Percentiles rank a stretch among this genome's conserved stretches.
Conservation (phyloP, 2,888 invertebrate species). For the Agrochola lota region DNA sequence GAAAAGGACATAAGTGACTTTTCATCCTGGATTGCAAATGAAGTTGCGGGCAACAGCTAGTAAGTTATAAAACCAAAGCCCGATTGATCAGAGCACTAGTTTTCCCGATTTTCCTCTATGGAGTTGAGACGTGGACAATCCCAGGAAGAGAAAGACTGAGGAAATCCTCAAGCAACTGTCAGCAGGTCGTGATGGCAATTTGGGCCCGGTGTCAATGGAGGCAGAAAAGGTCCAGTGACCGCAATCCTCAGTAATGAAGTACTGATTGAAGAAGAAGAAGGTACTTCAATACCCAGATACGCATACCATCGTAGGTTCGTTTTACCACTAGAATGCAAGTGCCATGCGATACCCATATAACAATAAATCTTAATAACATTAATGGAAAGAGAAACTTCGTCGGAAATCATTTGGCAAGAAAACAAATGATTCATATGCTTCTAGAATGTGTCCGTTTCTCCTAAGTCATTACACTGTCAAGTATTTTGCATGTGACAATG, state of each 20-base stretch:
- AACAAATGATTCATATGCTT: conserved; percentile 54
- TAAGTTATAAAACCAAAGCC: too few species aligned
- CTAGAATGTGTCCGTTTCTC: conserved; percentile 42
- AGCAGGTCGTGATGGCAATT: not conserved
- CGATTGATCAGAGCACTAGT: too few species aligned
- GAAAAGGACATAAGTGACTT: too few species aligned
- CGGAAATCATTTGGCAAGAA: conserved; percentile 57
- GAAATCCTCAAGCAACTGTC: not conserved
- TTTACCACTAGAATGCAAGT: not conserved
- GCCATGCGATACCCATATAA: not conserved
- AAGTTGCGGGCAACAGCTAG: too few species aligned
- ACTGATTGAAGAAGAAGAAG: not conserved
- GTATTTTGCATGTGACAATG: conserved; percentile 27
- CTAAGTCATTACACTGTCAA: conserved; percentile 47
- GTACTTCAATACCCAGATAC: not conserved
- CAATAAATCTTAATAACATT: conserved; percentile 29
- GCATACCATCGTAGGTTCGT: not conserved
- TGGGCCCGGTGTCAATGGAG: not conserved
- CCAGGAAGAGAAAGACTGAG: too few species aligned
- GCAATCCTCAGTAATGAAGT: not conserved
- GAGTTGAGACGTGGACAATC: too few species aligned
- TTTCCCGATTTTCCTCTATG: too few species aligned
- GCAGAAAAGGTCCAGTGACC: not conserved
- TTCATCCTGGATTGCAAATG: too few species aligned
- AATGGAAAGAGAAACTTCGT: conserved; percentile 58